Conservation (phyloP, 2,888 invertebrate species). For the Cosmopolites sordidus region DNA sequence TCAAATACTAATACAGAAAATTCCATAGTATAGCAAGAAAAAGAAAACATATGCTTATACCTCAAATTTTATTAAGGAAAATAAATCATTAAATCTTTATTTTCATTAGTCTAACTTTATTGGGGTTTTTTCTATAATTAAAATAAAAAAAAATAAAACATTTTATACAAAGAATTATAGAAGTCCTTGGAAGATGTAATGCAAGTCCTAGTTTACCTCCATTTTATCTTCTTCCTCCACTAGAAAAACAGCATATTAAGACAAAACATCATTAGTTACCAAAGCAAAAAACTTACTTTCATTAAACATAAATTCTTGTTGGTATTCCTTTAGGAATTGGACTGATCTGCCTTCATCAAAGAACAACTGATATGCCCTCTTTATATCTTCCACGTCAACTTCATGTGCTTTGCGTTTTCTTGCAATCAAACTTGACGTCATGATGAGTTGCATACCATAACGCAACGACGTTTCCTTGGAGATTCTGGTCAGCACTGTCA, state of each 20-base stretch:
- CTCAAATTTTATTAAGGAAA: background rate
- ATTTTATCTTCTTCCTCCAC: constrained; percentile 35
- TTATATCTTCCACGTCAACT: constrained; percentile 85
- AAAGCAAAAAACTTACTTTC: constrained; percentile 47
- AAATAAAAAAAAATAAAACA: no score
- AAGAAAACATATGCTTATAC: background rate
- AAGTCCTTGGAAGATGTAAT: no score
- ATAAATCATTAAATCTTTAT: background rate
- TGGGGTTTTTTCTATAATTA: no score
- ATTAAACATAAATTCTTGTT: constrained; percentile 92
- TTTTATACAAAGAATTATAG: no score
- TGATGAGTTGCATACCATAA: constrained; percentile 96
- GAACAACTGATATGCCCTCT: constrained; percentile 91
- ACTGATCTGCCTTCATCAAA: constrained; percentile 90
- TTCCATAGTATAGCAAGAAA: background rate
- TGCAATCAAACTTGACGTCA: constrained; percentile 92
- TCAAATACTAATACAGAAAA: background rate
- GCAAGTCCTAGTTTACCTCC: constrained; percentile 26
- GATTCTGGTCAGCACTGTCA: constrained; percentile 87
- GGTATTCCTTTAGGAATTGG: constrained; percentile 91
- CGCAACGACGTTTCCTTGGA: constrained; percentile 90
- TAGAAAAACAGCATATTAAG: constrained; percentile 21
- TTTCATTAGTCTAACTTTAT: no score
- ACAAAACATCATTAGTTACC: background rate
- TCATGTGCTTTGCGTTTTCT: constrained; percentile 81